Evolutionary conservation across 2,113 vertebrate genomes (phyloP).

Genomic region (Gambusia holbrooki): DNA sequence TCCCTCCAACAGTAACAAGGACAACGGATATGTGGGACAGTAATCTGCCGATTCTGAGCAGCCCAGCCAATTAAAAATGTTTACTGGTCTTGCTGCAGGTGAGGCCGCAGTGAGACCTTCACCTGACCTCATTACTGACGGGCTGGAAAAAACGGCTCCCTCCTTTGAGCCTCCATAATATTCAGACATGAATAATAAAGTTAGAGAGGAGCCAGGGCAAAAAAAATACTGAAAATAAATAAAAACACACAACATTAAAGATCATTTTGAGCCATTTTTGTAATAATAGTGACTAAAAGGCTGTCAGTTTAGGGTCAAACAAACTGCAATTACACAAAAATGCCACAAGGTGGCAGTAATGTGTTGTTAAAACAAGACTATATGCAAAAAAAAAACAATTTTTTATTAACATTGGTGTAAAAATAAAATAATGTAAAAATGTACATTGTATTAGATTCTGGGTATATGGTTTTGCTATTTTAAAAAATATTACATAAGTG

Average conservation of each 20-base stretch:
- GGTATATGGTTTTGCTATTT: background rate
- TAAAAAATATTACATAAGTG: rapidly evolving
- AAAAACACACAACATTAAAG: background rate
- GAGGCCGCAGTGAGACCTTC: slow-evolving; percentile 48
- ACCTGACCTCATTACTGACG: slow-evolving; percentile 64
- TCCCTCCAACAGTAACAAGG: slow-evolving; percentile 47
- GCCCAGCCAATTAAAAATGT: slow-evolving; percentile 74
- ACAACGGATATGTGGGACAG: slow-evolving; percentile 45
- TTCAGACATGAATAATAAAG: slow-evolving; percentile 66
- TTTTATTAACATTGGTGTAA: background rate
- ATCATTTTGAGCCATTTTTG: background rate
- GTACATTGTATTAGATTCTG: background rate
- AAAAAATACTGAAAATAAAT: background rate
- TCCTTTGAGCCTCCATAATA: slow-evolving; percentile 35
- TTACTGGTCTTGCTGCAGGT: slow-evolving; percentile 63
- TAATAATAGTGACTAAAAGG: background rate
- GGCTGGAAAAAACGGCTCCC: slow-evolving; percentile 51
- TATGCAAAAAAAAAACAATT: background rate
- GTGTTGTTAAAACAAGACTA: too few relatives aligned
- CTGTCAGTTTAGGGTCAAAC: background rate
- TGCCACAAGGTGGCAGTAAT: background rate
- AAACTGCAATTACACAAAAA: background rate
- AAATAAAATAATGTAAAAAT: background rate
- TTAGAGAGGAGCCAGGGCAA: slow-evolving; percentile 57
- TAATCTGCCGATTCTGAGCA: slow-evolving; percentile 58